Percentiles rank a stretch among this genome's conserved stretches.
phyloP scores from a whole-genome alignment of 1,140 invertebrate genomes.

The Cylas formicarius region DNA sequence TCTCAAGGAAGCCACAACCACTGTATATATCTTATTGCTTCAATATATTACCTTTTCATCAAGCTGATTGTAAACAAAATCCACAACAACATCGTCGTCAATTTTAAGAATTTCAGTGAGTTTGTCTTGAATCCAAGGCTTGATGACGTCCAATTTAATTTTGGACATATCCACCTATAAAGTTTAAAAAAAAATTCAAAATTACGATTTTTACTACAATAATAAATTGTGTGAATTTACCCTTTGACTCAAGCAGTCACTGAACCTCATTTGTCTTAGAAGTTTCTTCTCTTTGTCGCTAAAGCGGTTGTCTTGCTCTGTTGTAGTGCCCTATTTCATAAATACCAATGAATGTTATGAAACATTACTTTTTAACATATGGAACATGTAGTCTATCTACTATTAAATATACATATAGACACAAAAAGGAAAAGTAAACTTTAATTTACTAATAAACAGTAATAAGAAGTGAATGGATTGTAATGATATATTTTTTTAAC shows the following conservation, averaged over 20 bases:
- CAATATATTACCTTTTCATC: conserved; percentile 90
- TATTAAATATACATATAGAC: background rate
- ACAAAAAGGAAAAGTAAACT: conserved; percentile 4
- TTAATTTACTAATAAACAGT: background rate
- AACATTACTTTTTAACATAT: conserved; percentile 6
- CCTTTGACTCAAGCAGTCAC: conserved; percentile 81
- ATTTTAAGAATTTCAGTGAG: conserved; percentile 92
- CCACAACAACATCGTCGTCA: conserved; percentile 97
- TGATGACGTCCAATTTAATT: conserved; percentile 94
- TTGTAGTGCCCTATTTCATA: conserved; percentile 79
- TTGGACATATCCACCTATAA: conserved; percentile 95
- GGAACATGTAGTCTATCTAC: background rate
- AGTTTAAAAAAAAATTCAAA: conserved; percentile 9
- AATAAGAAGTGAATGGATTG: background rate
- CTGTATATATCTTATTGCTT: no score
- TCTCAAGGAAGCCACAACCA: no score
- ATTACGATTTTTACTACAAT: background rate
- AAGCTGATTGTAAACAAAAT: conserved; percentile 98
- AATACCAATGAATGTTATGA: conserved; percentile 15
- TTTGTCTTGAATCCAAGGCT: conserved; percentile 97
- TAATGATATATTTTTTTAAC: background rate
- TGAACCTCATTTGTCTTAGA: conserved; percentile 98
- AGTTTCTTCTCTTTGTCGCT: conserved; percentile 99
- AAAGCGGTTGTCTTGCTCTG: conserved; percentile 97
- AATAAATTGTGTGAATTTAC: conserved; percentile 45